Base-by-base conservation (phyloP, 2,888 invertebrate genomes). In the Melanargia galathea region DNA sequence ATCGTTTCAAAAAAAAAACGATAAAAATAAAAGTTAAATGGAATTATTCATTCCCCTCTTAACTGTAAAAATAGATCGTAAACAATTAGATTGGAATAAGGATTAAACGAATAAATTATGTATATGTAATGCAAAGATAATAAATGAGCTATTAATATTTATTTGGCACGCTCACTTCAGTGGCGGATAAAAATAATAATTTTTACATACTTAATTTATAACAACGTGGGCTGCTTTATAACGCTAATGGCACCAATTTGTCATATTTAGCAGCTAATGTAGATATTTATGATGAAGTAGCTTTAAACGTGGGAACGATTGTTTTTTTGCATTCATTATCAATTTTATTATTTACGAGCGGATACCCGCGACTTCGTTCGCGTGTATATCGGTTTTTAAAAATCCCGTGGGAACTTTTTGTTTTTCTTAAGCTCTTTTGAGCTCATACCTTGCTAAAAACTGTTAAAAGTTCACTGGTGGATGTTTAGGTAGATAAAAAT, bases 231-330 rank as follows among this genome's bases (percentile, higher is more conserved):
- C 58, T 18, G 18, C 38, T 49, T 60, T 33, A 52, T 57, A 48
- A 59, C 30, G 45, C 46, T 64, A 56, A 57, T 64, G 18, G n/a
- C 10, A 22, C 5, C 57, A 33, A 64, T 60, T 64, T 55, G 49
- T 64, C 64, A 64, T 51, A 61, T 57, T 61, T 64, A 64, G 60
- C 60, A 60, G 60, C 56, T 11, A 51, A 51, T 20, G 33, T 18
- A 30, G 11, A 30, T 49, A 26, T 49, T 49, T 49, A 49, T 49
- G 30, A 26, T 49, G 45, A 11, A 49, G 30, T 16, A n/a, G 22
- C 26, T n/a, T 24, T 43, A 8, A 16, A 8, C 18, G 43, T 43
- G 38, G 13, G 38, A 43, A 43, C 2, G 20, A 46, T 46, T 46
- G 22, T 46, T 22, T 46, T 43, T 16, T 18, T 43, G 16, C 43